A percentile compares a stretch with the other conserved stretches of the same genome.
Evolutionary conservation across 2,113 vertebrate genomes (phyloP).

Genomic region (Delphinus delphis): DNA sequence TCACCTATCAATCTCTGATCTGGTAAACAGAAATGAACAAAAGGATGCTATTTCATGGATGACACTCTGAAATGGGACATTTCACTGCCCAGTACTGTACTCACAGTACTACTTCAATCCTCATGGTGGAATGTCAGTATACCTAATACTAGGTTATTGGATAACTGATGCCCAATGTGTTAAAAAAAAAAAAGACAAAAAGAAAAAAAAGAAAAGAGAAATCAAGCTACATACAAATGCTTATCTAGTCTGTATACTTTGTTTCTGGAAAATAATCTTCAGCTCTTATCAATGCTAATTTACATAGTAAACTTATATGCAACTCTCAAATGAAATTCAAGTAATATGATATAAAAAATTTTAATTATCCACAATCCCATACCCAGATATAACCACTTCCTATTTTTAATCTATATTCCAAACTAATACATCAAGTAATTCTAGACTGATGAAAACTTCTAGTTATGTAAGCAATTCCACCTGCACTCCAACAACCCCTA

Average conservation of each 20-base stretch:
- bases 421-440: background rate
- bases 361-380: background rate
- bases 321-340: background rate
- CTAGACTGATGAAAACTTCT: background rate
- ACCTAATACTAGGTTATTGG: constrained; percentile 58
- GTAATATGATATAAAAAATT: background rate
- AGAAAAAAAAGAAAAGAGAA: background rate
- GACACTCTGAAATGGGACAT: constrained; percentile 62
- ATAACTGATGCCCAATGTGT: constrained; percentile 59
- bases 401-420: background rate
- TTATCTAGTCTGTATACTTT: background rate
- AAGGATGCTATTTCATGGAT: constrained; percentile 69
- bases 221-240: background rate
- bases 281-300: background rate
- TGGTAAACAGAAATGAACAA: constrained; percentile 49
- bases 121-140: constrained; percentile 62
- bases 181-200: constrained; percentile 44
- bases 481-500: background rate
- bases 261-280: background rate
- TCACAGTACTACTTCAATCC: constrained; percentile 71
- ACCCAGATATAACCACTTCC: background rate
- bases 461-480: background rate
- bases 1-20: background rate
- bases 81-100: constrained; percentile 68
- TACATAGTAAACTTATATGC: background rate